Percentiles rank a stretch among this genome's conserved stretches.
These are phyloP conservation scores for Argyresthia albistria DNA, from an alignment of 2,888 invertebrate genomes.

Conservation along the genomic window DNA sequence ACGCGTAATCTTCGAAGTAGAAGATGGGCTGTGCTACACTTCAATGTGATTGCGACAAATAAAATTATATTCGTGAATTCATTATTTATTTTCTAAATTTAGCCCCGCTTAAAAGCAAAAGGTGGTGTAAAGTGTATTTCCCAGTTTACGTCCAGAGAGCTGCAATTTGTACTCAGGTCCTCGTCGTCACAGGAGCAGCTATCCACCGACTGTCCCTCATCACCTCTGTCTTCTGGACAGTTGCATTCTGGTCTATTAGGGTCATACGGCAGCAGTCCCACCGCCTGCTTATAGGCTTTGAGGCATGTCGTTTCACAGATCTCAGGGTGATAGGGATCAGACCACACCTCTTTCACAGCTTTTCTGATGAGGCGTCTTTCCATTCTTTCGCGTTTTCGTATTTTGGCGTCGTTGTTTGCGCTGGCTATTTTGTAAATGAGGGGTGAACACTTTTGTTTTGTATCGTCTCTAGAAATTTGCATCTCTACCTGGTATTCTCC, in stretches of 20 bases:
- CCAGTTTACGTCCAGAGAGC: constrained; percentile 50
- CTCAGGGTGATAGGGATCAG: constrained; percentile 35
- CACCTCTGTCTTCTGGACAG: constrained; percentile 9
- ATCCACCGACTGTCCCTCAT: constrained; percentile 12
- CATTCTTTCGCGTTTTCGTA: constrained; percentile 24
- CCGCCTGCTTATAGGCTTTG: constrained; percentile 33
- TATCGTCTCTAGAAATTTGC: constrained; percentile 25
- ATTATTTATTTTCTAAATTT: too few species aligned
- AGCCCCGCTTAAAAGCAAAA: constrained; percentile 2
- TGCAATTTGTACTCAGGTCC: constrained; percentile 26
- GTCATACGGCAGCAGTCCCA: constrained; percentile 24
- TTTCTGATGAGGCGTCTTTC: constrained; percentile 24
- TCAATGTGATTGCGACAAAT: not conserved
- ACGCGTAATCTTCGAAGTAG: not conserved
- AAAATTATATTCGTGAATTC: too few species aligned
- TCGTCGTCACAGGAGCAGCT: constrained; percentile 31
- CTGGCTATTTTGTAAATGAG: constrained; percentile 40
- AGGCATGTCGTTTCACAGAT: constrained; percentile 36
- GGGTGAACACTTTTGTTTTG: constrained; percentile 26
- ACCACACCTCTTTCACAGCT: constrained; percentile 27
- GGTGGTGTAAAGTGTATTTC: constrained; percentile 56
- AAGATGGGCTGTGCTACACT: not conserved
- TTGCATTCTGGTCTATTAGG: constrained; percentile 23
- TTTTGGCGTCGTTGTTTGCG: constrained; percentile 29
- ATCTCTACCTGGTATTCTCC: constrained; percentile 49